A percentile compares a stretch with the other conserved stretches of the same genome.
phyloP scores from a whole-genome alignment of 2,113 vertebrate genomes.

The Aptenodytes patagonicus region DNA sequence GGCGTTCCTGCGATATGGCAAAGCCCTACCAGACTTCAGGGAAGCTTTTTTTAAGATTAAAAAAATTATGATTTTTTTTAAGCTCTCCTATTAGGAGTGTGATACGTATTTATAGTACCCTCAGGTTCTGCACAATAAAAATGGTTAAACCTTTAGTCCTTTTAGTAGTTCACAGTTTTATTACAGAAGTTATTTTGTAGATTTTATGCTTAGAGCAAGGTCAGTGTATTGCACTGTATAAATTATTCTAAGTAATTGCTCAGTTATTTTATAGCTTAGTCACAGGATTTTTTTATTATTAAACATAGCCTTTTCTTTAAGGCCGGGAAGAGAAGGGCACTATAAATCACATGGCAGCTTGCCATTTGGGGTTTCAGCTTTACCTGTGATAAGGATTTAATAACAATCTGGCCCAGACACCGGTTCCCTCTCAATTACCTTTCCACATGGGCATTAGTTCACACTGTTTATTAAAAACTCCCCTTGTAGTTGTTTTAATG shows the following conservation, averaged over 20 bases:
- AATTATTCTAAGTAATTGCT: constrained; percentile 87
- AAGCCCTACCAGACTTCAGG: constrained; percentile 6
- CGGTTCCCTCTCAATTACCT: constrained; percentile 81
- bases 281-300: constrained; percentile 80
- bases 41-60: constrained; percentile 57
- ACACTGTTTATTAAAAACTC: constrained; percentile 87
- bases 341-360: constrained; percentile 77
- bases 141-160: constrained; percentile 77
- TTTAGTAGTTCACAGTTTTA: constrained; percentile 80
- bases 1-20: not conserved
- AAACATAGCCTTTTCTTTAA: constrained; percentile 77
- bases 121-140: constrained; percentile 71
- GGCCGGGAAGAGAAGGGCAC: constrained; percentile 68
- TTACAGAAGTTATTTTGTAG: constrained; percentile 82
- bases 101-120: constrained; percentile 74
- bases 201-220: constrained; percentile 82
- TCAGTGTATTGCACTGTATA: constrained; percentile 81
- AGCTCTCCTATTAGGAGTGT: constrained; percentile 59
- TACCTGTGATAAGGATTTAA: constrained; percentile 83
- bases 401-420: constrained; percentile 78
- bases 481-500: constrained; percentile 82
- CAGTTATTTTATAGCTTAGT: constrained; percentile 82
- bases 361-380: constrained; percentile 75
- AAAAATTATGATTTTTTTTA: constrained; percentile 71
- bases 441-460: constrained; percentile 84